These are phyloP conservation scores for Atrichornis clamosus DNA, from an alignment of 2,113 vertebrate species.

Conservation along the genomic window DNA sequence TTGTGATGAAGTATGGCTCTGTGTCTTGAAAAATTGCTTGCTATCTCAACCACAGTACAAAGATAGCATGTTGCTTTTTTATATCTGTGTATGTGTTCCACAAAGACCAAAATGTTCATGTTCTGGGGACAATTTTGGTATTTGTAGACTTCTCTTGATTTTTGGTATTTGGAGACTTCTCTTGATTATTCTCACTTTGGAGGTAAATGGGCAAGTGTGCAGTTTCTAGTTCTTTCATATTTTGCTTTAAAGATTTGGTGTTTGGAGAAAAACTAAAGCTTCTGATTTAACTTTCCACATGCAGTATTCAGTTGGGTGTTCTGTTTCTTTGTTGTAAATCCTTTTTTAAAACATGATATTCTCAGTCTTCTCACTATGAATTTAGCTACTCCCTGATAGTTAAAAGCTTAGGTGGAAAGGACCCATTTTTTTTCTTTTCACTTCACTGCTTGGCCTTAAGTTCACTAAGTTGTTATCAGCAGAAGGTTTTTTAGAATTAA, in stretches of 20 bases:
- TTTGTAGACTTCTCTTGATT: background rate
- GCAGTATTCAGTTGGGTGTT: background rate
- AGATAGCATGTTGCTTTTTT: background rate
- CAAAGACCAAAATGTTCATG: background rate
- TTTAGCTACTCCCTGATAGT: background rate
- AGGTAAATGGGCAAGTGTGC: background rate
- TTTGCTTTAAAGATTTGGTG: background rate
- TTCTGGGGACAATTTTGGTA: background rate
- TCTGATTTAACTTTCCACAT: background rate
- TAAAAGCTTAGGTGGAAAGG: background rate
- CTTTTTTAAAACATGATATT: background rate
- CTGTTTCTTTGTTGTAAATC: background rate
- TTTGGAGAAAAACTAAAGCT: background rate
- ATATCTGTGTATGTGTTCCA: background rate
- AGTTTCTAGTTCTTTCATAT: background rate
- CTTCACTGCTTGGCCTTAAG: background rate
- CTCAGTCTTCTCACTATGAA: background rate
- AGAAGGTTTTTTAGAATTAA: background rate
- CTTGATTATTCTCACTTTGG: background rate
- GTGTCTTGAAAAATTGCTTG: background rate
- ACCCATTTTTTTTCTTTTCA: fast-evolving
- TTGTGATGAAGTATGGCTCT: background rate
- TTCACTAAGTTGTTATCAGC: background rate
- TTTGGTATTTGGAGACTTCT: background rate
- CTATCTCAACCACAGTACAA: background rate